A percentile compares a stretch with the other conserved stretches of the same genome.
phyloP scores from a whole-genome alignment of 2,113 vertebrate species.

The Cryptomyrus ogoouensis region DNA sequence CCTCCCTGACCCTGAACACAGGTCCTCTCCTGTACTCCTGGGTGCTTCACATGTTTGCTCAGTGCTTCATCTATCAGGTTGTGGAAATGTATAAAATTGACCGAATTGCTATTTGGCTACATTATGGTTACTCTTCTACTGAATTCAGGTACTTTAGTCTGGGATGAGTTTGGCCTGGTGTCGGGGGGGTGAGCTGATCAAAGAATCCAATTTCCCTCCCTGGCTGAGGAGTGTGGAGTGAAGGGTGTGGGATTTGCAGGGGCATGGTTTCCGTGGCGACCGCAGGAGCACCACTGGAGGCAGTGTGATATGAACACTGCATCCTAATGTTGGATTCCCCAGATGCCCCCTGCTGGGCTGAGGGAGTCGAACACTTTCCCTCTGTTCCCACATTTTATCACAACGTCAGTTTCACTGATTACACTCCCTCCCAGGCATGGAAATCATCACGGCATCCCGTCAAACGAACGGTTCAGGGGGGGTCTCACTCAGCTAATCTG shows the following conservation, averaged over 20 bases:
- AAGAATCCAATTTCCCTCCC: neutral
- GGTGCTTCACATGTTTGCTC: neutral
- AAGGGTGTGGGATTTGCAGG: constrained; percentile 10
- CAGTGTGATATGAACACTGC: constrained; percentile 46
- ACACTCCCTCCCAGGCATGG: neutral
- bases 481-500: neutral
- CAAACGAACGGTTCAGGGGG: neutral
- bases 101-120: neutral
- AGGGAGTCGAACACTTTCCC: neutral
- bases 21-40: neutral
- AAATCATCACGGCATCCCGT: neutral
- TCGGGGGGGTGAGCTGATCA: neutral
- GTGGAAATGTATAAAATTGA: neutral
- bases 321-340: constrained; percentile 49
- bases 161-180: neutral
- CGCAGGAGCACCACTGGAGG: constrained; percentile 46
- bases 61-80: neutral
- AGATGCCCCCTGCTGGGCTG: neutral
- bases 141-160: neutral
- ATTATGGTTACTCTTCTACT: neutral
- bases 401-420: neutral
- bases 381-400: neutral
- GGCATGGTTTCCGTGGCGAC: constrained; percentile 56
- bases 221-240: neutral
- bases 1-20: neutral